These are phyloP conservation scores for Xestia ashworthii DNA, from an alignment of 2,888 invertebrate species.

Conservation along the genomic window DNA sequence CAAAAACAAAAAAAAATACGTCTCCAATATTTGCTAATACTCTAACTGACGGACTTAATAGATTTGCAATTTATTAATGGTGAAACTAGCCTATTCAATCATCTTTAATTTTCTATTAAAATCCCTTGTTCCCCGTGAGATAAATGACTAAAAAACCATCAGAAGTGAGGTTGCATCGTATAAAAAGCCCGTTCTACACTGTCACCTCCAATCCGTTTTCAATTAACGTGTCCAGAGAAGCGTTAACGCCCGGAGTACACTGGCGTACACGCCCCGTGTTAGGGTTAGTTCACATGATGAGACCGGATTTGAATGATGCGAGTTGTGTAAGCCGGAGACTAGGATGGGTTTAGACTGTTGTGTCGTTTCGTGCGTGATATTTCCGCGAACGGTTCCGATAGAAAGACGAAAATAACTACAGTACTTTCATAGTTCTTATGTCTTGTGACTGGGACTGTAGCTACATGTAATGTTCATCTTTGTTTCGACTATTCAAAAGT, in stretches of 20 bases:
- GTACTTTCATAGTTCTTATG: no score
- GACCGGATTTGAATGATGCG: constrained; percentile 53
- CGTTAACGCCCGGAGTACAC: constrained; percentile 83
- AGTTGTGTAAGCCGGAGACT: constrained; percentile 41
- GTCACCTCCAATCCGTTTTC: constrained; percentile 90
- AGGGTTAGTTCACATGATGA: constrained; percentile 74
- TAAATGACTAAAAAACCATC: constrained; percentile 55
- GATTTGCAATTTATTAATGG: no score
- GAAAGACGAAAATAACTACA: not conserved
- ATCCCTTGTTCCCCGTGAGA: not conserved
- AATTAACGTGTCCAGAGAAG: constrained; percentile 89
- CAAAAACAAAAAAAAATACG: no score
- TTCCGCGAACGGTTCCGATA: no score
- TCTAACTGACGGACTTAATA: no score
- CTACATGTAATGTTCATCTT: no score
- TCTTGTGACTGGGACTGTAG: no score
- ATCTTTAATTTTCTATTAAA: not conserved
- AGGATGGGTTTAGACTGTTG: constrained; percentile 44
- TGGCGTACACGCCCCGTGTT: constrained; percentile 72
- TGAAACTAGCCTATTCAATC: not conserved
- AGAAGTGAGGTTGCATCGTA: constrained; percentile 58
- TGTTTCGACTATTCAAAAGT: no score
- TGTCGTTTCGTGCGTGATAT: not conserved
- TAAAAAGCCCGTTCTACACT: constrained; percentile 86
- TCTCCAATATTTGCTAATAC: no score